Base-by-base conservation (phyloP, 2,888 invertebrate species). In the Salpingus planirostris region DNA sequence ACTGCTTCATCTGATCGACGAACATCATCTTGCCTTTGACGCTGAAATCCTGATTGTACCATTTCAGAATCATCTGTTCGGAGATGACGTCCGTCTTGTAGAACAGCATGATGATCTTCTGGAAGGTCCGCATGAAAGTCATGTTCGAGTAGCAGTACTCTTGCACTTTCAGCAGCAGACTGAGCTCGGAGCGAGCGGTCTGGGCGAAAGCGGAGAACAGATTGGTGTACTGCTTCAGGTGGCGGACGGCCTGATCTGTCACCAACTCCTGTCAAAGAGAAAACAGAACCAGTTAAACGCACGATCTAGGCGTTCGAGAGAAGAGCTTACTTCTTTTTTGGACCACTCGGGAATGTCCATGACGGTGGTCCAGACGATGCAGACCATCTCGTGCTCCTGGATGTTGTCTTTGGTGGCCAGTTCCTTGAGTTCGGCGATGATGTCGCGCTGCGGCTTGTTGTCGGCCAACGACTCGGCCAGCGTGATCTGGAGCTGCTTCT, bases 81-180 rank as follows among this genome's bases (percentile, higher is more conserved):
- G 90, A 88, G 50, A 96, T 74, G 42, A 96, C 88, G 66, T 95
- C 92, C 57, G 82, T 88, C 77, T 91, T 93, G 73, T 96, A 96
- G 70, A 95, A 83, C 61, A 95, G 80, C 67, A 95, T 78, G 56
- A 96, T 83, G 57, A 96, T 91, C 72, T 95, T 95, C 66, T 90
- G 90, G 79, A 96, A 96, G 65, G 90, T 90, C 64, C 91, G 90
- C 90, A 96, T 91, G 68, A 96, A 96, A 66, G 87, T 90, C 93
- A 95, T 95, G 73, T 96, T 95, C 64, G 93, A 93, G 66, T 96
- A 96, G 69, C 95, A 96, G 68, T 87, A 96, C 63, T 96, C 95
- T 68, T 96, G 96, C 52, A 95, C 87, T 69, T 91, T 90, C 47
- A 87, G 73, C 57, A 96, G 76, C 47, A 96, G 76, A 38, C 84